phyloP scores from a whole-genome alignment of 2,797 vertebrate species.

The Rhinatrema bivittatum region DNA sequence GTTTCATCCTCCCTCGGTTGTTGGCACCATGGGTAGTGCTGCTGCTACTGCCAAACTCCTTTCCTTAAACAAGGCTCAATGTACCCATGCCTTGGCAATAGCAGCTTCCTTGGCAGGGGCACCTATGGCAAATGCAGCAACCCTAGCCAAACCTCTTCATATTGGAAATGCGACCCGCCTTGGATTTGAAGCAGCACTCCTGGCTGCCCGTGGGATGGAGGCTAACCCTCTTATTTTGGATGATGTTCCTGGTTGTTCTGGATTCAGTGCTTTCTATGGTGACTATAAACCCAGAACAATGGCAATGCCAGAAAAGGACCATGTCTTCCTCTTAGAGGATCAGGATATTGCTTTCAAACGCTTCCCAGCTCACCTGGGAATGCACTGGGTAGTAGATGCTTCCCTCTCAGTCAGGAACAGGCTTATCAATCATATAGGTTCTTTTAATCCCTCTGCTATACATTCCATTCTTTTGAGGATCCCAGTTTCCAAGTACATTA shows the following conservation, averaged over 20 bases:
- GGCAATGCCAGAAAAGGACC: slow-evolving; percentile 24
- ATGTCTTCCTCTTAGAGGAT: slow-evolving; percentile 69
- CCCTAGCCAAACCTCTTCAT: slow-evolving; percentile 77
- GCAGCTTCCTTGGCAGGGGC: slow-evolving; percentile 78
- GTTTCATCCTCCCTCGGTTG: slow-evolving; percentile 82
- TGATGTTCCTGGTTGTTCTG: slow-evolving; percentile 62
- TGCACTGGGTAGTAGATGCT: slow-evolving; percentile 82
- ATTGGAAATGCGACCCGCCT: slow-evolving; percentile 74
- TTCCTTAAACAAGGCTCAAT: slow-evolving; percentile 53
- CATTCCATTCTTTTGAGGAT: slow-evolving; percentile 68
- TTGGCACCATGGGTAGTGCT: slow-evolving; percentile 80
- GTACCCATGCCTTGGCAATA: slow-evolving; percentile 71
- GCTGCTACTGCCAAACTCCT: slow-evolving; percentile 72
- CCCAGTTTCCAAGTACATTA: slow-evolving; percentile 79
- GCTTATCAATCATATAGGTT: slow-evolving; percentile 42
- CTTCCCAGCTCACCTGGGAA: slow-evolving; percentile 79
- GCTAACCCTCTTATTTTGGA: slow-evolving; percentile 71
- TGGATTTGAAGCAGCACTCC: slow-evolving; percentile 74
- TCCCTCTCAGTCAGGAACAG: slow-evolving; percentile 60
- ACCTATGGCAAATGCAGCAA: slow-evolving; percentile 84
- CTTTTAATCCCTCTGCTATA: slow-evolving; percentile 55
- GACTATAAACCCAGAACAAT: slow-evolving; percentile 62
- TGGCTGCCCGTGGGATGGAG: slow-evolving; percentile 73
- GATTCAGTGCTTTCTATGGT: slow-evolving; percentile 75
- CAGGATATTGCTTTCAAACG: slow-evolving; percentile 82